Evolutionary conservation across 2,797 vertebrate species (phyloP).

Genomic region (Acomys russatus): DNA sequence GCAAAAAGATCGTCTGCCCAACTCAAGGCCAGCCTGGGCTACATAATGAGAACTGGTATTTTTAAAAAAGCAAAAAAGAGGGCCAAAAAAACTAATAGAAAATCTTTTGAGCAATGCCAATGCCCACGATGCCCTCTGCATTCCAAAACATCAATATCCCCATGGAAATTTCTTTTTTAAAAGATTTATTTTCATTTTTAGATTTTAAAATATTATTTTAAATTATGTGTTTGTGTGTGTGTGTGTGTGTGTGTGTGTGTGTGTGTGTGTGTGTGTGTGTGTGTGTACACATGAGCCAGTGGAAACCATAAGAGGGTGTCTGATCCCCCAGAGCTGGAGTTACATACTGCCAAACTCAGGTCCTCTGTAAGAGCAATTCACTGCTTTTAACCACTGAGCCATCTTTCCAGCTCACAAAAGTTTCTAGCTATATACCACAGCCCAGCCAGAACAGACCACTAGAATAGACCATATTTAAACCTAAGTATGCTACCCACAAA

Average conservation of each 20-base stretch:
- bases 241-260: not conserved
- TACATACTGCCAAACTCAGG: not conserved
- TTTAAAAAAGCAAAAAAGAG: not conserved
- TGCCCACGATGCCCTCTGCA: accelerated
- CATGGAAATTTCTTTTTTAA: not conserved
- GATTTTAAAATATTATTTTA: not conserved
- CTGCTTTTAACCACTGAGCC: not conserved
- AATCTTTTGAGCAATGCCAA: not conserved
- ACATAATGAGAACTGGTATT: not conserved
- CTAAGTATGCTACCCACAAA: not conserved
- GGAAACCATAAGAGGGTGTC: no score
- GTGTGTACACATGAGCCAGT: no score
- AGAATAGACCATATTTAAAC: not conserved
- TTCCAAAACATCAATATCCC: not conserved
- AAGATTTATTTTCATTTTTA: not conserved
- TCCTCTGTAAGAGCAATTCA: not conserved
- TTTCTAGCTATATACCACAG: not conserved
- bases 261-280: not conserved
- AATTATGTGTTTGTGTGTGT: not conserved
- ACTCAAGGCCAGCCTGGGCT: not conserved
- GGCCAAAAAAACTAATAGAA: not conserved
- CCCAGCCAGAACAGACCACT: not conserved
- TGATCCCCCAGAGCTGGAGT: not conserved
- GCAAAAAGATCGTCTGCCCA: not conserved
- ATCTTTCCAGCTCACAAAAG: not conserved